Percentiles rank a stretch among this genome's conserved stretches.
These are phyloP conservation scores for Trypoxylus dichotomus DNA, from an alignment of 1,140 invertebrate species.

Conservation along the genomic window DNA sequence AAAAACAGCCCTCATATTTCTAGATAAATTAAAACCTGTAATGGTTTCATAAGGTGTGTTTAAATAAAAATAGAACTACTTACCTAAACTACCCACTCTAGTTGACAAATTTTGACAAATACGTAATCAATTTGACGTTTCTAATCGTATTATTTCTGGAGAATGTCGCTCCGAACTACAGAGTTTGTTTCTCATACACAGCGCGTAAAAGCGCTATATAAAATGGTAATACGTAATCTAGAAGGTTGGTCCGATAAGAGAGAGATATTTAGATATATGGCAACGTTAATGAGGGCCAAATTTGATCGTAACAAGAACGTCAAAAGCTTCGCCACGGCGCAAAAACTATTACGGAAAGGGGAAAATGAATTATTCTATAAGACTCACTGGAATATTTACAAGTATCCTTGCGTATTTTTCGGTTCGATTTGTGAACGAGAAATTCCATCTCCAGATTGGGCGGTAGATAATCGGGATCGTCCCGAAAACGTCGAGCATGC, in stretches of 20 bases:
- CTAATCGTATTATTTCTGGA: background rate
- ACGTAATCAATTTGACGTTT: no score
- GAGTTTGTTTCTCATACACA: conserved; percentile 57
- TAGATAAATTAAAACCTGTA: no score
- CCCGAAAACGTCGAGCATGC: conserved; percentile 91
- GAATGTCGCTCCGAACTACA: background rate
- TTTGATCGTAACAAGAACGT: conserved; percentile 81
- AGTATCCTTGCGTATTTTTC: conserved; percentile 59
- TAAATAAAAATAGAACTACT: no score
- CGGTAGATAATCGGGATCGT: conserved; percentile 90
- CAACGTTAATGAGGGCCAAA: conserved; percentile 70
- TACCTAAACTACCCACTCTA: no score
- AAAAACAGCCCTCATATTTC: no score
- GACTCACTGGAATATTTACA: conserved; percentile 66
- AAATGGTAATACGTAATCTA: conserved; percentile 61
- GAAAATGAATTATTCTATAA: conserved; percentile 73
- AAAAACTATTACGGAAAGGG: conserved; percentile 68
- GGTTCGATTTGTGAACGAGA: conserved; percentile 74
- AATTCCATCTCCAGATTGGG: conserved; percentile 68
- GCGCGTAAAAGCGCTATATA: conserved; percentile 72
- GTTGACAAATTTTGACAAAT: no score
- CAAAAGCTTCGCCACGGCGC: conserved; percentile 71
- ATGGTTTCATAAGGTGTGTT: no score
- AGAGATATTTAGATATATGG: conserved; percentile 67
- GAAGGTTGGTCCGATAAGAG: conserved; percentile 59